Base-by-base conservation (phyloP, 2,888 invertebrate genomes). In the Caenorhabditis sinica region DNA sequence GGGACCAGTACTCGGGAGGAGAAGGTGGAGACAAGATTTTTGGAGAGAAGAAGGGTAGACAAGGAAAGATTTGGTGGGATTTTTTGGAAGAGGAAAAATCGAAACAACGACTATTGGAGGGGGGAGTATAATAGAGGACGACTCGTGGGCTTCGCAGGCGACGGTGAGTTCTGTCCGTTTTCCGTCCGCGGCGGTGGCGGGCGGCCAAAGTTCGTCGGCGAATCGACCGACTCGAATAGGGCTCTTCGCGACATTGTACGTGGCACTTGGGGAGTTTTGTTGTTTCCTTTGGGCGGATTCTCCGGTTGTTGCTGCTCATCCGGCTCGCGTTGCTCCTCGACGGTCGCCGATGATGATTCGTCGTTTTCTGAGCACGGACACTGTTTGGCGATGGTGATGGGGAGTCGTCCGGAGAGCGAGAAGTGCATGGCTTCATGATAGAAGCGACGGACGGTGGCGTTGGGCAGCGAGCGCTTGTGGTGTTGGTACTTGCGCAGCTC, bases 401-500 rank as follows among this genome's bases (percentile, higher is more conserved):
- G 40, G 13, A 11, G 33, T 6, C 5, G 4, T 13, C 11, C 2
- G 33, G 5, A 2, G 40, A 40, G 40, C 13, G 6, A 2, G 40
- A 40, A 40, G 13, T 13, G 40, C 6, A 13, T 2, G 11, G 40
- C 8, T 13, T 40, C 40, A 2, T 40, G 11, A 13, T 11, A 6
- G 40, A 40, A 40, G 40, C 8, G 8, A 11, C 13, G 6, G 40
- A 13, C 40, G 40, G 40, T 40, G 40, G 40, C 72, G 45, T 33
- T 76, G 58, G 17, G 33, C 63, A 15, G 36, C 51, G 13, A 60
- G 33, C 51, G 8, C 74, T 56, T 56, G 56, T 56, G 61, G 45
- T 83, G 81, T 56, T 72, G 82, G 43, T 68, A 86, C 56, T 73
- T 63, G 25, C 65, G 81, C 15, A 86, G 60, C 23, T 83, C 33